Base-by-base conservation (phyloP, 2,113 vertebrate species). In the Anser cygnoides region DNA sequence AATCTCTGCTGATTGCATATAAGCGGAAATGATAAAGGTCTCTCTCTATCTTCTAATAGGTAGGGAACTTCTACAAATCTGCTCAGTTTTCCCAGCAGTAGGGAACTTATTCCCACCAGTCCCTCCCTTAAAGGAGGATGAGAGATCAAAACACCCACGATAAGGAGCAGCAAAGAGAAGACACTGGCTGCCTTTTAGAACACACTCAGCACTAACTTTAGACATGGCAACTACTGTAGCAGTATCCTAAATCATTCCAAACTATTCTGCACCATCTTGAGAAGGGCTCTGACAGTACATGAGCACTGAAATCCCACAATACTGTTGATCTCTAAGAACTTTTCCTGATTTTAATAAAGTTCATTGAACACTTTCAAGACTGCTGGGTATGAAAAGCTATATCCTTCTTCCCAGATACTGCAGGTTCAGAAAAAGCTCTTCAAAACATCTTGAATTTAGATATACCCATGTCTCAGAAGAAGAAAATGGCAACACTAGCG, bases 341-440 rank as follows among this genome's bases (percentile, higher is more conserved):
- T 84, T 82, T 43, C 67, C 87, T 87, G 41, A 84, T 50, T 91
- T 87, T 65, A 87, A 43, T 89, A 54, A 91, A 85, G 66, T 68
- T 91, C 31, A 85, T 41, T 79, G 65, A 93, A 79, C 67, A 37
- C 46, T 82, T 91, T 82, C 49, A 92, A 87, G 80, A 79, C 10
- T 82, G 28, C 58, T 84, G 46, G 9, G 33, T 78, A 54, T 61
- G 74, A 94, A 92, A 96, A 93, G 23, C 35, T 89, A 3, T 7
- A 82, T 77, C 57, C 11, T 82, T 62, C 61, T 87, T 89, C 58
- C 65, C n/a, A 46, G n/a, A 73, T 33, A 77, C 33, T 31, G 28
- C 33, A 63, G 21, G 33, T 25, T 87, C 62, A 89, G 23, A 67
- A 23, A 28, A 75, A 4, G 8, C 59, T 37, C 58, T 37, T 73